Evolutionary conservation across 1,140 invertebrate genomes (phyloP), one percentile per base, ranked within the genome.

Genomic region (Drosophila repleta): DNA sequence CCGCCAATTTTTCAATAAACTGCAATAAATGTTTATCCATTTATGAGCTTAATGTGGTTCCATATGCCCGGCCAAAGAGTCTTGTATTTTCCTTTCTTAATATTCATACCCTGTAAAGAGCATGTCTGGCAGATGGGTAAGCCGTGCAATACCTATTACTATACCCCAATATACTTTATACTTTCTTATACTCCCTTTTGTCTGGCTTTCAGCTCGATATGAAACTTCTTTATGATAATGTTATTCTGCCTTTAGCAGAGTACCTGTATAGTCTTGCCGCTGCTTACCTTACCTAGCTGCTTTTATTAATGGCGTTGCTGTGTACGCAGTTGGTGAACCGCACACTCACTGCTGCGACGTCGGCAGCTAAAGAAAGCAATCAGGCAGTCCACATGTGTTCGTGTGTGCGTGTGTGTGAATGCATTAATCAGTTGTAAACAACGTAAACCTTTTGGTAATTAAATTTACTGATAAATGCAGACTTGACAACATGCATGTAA

Each of bases 1-100:
- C 83, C 82, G 69, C 76, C 83, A 87, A 87, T 87, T 87, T 87
- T 87, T 87, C 83, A 87, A 87, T 87, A 87, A 87, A 88, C 75
- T 88, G 83, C 83, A 88, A 87, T 87, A 87, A 87, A 87, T 87
- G 79, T 88, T 87, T 70, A 82, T 79, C 78, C 82, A 87, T 85
- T 85, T 85, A 82, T 81, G 85, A 69, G 74, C 74, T 78, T 82
- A 75, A 73, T 87, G 66, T 61, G 52, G 45, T 35, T 15, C 35
- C 53, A 57, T 65, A 65, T 71, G 61, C n/a, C 43, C 0, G 35
- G 0, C 17, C 41, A 18, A 39, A 41, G 32, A 39, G 17, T 29
- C 51, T 24, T 35, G 21, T 15, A 18, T 32, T 43, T 26, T 56
- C 26, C n/a, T 17, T 41, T 52, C 61, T 55, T 41, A 24, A 41